Evolutionary conservation across 2,888 invertebrate species (phyloP), one percentile per base, ranked within the genome.

Genomic region (Macrophya alboannulata): DNA sequence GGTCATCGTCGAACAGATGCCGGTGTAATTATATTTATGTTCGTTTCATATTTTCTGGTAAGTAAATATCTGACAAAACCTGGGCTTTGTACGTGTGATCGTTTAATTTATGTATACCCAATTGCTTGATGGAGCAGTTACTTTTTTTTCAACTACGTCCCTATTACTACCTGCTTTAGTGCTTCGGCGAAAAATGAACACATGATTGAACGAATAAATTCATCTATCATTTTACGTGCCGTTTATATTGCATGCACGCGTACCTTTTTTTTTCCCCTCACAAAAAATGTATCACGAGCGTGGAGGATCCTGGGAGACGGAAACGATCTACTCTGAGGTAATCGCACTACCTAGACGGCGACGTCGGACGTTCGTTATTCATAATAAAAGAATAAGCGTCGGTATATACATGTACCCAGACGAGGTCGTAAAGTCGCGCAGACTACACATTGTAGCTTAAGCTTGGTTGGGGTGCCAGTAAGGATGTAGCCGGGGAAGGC

Each of bases 301-400:
- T 62, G 81, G 31, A 79, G 81, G 81, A 21, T 81, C 62, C 21
- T 8, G 40, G 59, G 21, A 81, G 21, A 62, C 40, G 43, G 51
- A 62, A 83, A 68, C 83, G 68, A 83, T 83, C 45, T 68, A 48
- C 48, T 65, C 45, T 8, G 45, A 17, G 71, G 83, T 71, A 48
- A 71, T 68, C 68, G 83, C 51, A 68, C 48, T 40, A 71, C 25
- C 68, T 48, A 83, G 83, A 83, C 68, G 83, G 68, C 71, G 83
- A 71, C 71, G 81, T n/a, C 72, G 88, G 88, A 88, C 89, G 88
- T 90, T 88, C 90, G 89, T 89, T 91, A 91, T 92, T 90, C 87
- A 91, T 89, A 91, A 90, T 92, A 92, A 92, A 92, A 92, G 89
- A 91, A 92, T 91, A 91, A 92, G 90, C 88, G 88, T 62, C 88